phyloP scores from a whole-genome alignment of 2,113 vertebrate species.

The Onychostruthus taczanowskii region DNA sequence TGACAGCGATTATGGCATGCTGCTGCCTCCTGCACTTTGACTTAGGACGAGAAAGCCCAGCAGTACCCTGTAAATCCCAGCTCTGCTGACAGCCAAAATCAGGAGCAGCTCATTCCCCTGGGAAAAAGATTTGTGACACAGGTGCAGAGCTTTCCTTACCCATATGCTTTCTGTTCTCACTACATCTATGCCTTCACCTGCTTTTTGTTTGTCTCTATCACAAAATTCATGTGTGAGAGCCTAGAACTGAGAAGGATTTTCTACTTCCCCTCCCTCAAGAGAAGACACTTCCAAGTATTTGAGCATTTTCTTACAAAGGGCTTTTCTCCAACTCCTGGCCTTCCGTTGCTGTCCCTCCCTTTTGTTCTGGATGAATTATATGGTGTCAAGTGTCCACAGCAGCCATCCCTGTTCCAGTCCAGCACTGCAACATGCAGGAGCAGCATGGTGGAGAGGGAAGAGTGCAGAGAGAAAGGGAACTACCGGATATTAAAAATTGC shows the following conservation, averaged over 20 bases:
- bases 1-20: not conserved
- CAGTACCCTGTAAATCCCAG: constrained; percentile 46
- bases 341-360: not conserved
- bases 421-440: not conserved
- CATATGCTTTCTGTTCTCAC: constrained; percentile 60
- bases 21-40: not conserved
- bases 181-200: constrained; percentile 38
- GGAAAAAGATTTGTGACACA: constrained; percentile 29
- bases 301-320: not conserved
- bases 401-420: not conserved
- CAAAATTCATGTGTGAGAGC: not conserved
- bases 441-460: not conserved
- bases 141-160: constrained; percentile 24
- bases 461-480: not conserved
- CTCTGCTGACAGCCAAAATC: constrained; percentile 27
- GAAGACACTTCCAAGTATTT: constrained; percentile 5
- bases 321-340: not conserved
- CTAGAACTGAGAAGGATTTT: not conserved
- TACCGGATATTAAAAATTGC: constrained; percentile 1
- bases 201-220: constrained; percentile 26
- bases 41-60: not conserved
- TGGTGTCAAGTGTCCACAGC: not conserved
- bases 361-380: constrained; percentile 11
- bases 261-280: not conserved
- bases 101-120: constrained; percentile 26